Evolutionary conservation across 2,888 invertebrate species (phyloP).

Genomic region (Epsilonema sp.): DNA sequence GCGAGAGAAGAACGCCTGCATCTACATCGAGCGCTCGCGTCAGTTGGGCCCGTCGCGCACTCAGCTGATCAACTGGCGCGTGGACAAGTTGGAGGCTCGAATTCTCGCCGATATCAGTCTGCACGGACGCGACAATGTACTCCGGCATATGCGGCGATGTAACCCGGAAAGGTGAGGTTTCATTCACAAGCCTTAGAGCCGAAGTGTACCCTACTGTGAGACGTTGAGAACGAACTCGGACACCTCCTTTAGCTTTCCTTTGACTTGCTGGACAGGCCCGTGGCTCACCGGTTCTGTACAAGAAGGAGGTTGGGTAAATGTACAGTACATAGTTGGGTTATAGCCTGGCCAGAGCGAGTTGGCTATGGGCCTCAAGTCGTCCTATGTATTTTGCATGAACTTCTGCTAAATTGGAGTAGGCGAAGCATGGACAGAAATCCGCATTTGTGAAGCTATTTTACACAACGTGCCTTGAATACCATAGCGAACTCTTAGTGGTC

Average conservation of each 20-base stretch:
- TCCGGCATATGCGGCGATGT: conserved; percentile 52
- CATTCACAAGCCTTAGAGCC: not conserved
- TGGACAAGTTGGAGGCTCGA: conserved; percentile 50
- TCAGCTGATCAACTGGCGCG: conserved; percentile 63
- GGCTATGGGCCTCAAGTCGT: too few species aligned
- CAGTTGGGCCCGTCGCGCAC: conserved; percentile 51
- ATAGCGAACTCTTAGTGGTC: too few species aligned
- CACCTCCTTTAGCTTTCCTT: too few species aligned
- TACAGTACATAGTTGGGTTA: too few species aligned
- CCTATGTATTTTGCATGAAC: too few species aligned
- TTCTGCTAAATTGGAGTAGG: too few species aligned
- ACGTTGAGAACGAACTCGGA: too few species aligned
- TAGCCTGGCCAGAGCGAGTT: too few species aligned
- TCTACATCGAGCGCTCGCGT: conserved; percentile 68
- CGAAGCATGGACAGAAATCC: too few species aligned
- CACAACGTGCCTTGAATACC: not conserved
- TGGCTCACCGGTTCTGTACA: too few species aligned
- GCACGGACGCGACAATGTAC: conserved; percentile 57
- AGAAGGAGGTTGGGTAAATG: too few species aligned
- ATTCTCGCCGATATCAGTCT: conserved; percentile 67
- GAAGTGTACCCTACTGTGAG: not conserved
- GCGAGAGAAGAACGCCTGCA: conserved; percentile 73
- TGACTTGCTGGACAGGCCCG: too few species aligned
- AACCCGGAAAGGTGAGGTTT: conserved; percentile 49
- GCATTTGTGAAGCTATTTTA: not conserved